Conservation (phyloP, 2,888 invertebrate genomes). For the Nephrotoma appendiculata region DNA sequence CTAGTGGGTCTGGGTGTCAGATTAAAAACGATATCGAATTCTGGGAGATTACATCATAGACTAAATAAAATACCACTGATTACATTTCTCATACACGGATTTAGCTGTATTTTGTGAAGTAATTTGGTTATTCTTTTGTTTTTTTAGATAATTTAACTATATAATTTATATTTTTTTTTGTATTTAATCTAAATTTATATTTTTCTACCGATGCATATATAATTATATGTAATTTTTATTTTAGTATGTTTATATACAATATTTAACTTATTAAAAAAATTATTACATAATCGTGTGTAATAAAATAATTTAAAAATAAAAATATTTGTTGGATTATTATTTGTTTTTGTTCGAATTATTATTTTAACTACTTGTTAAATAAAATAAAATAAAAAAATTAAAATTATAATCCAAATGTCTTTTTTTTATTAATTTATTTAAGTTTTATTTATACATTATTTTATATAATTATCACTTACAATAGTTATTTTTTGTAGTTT, state of each 20-base stretch:
- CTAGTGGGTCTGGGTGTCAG: not conserved
- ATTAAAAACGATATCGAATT: not conserved
- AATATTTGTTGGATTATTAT: not conserved
- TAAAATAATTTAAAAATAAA: not conserved
- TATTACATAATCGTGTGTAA: not conserved
- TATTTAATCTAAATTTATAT: not conserved
- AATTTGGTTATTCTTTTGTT: not conserved
- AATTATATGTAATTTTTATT: not conserved
- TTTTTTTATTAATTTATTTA: not conserved
- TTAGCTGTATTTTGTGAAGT: not conserved
- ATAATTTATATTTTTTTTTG: not conserved
- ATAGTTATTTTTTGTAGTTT: not conserved
- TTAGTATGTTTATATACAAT: slow-evolving; percentile 2
- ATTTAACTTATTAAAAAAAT: not conserved
- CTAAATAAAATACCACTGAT: not conserved
- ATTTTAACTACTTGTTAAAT: not conserved
- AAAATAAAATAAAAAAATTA: not conserved
- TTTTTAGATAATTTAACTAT: not conserved
- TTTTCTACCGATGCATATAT: not conserved
- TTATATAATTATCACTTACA: slow-evolving; percentile 1
- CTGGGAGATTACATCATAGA: not conserved
- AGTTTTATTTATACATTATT: not conserved
- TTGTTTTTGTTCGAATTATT: not conserved
- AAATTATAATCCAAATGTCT: not conserved
- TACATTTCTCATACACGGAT: not conserved